phyloP scores from a whole-genome alignment of 2,797 vertebrate species.

The Poecilia velifera region DNA sequence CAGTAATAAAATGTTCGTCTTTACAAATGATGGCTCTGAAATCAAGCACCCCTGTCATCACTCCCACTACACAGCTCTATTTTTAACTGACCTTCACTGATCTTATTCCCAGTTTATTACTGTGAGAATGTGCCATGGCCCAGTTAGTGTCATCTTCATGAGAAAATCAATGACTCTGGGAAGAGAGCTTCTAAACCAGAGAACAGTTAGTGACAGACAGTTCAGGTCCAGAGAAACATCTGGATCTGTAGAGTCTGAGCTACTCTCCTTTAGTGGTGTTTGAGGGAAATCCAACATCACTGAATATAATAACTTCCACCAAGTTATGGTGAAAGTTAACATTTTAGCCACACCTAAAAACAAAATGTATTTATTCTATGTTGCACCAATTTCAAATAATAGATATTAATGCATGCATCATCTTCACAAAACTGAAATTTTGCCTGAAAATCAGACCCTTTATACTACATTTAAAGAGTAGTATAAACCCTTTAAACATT shows the following conservation, averaged over 20 bases:
- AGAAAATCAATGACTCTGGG: not conserved
- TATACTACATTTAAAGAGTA: not conserved
- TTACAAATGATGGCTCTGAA: not conserved
- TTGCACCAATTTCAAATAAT: too few species aligned
- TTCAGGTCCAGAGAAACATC: not conserved
- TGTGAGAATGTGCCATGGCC: slow-evolving; percentile 32
- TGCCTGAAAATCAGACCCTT: not conserved
- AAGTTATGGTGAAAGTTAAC: not conserved
- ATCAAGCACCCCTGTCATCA: not conserved
- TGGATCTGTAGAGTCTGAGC: not conserved
- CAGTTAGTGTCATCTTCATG: slow-evolving; percentile 33
- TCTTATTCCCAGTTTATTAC: slow-evolving; percentile 22
- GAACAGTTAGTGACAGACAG: too few species aligned
- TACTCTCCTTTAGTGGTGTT: too few species aligned
- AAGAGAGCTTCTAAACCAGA: not conserved
- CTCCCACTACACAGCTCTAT: slow-evolving; percentile 4
- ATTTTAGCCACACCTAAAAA: too few species aligned
- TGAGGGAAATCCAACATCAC: not conserved
- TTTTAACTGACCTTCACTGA: not conserved
- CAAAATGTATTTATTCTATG: too few species aligned
- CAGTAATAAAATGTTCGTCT: not conserved
- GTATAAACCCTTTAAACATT: too few species aligned
- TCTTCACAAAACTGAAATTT: too few species aligned
- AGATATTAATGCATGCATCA: not conserved
- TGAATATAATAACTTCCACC: not conserved